Base-by-base conservation (phyloP, 1,140 invertebrate species). In the Ladona fulva region DNA sequence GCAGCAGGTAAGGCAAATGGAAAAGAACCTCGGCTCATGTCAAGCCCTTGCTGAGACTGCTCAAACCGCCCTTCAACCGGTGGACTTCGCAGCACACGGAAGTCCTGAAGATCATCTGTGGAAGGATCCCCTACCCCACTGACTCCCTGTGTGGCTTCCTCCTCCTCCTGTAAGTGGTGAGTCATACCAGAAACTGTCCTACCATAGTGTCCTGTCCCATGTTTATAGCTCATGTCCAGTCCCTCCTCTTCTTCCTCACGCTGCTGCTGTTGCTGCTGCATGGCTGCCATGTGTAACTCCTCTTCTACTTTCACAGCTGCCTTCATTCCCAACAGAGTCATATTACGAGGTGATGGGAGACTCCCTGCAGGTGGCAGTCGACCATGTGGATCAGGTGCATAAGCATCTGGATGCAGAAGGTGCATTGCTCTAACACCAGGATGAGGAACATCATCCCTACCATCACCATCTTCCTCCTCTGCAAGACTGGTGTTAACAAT, bases 181-280 rank as follows among this genome's bases (percentile, higher is more conserved):
- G 24, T 10, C 24, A 42, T 25, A 14, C 16, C 37, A 19, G 74
- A 16, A 74, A 22, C 24, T 74, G n/a, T 74, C 37, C 37, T n/a
- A 19, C 37, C 37, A 25, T 25, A 75, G 24, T 75, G 29, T 74
- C n/a, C 66, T 74, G n/a, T 74, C 24, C n/a, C 66, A 24, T 74
- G 80, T 74, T 82, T 82, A 74, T 82, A 82, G 66, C 79, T 82
- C 81, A 82, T 82, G 42, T 82, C 81, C 29, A 82, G 75, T n/a
- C 80, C 80, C 74, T 74, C 29, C n/a, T 29, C 66, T 42, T 76
- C 66, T 24, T 25, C 74, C 37, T 75, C 24, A 3, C 37, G 19
- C 74, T 75, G 19, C 14, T 75, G 19, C 24, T 24, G 19, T 10
- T 75, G 74, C 16, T 75, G 74, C 19, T 19, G 19, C 16, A 25